These are phyloP conservation scores for Arctocebus calabarensis DNA, from an alignment of 2,797 vertebrate species.

Conservation along the genomic window DNA sequence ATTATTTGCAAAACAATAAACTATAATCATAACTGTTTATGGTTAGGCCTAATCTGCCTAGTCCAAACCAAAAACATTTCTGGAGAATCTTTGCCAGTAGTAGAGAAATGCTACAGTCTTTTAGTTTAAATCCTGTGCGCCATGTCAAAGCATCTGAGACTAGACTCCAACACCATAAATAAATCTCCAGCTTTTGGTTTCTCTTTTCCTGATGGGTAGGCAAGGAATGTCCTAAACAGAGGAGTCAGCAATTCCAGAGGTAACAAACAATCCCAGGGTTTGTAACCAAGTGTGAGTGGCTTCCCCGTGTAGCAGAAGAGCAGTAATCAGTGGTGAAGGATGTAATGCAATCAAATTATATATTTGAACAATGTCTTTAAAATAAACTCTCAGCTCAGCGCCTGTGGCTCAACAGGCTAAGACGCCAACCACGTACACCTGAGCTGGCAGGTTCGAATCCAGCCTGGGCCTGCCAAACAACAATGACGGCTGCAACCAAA, in stretches of 20 bases:
- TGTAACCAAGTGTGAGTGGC: background rate
- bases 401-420: too few species aligned
- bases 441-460: too few species aligned
- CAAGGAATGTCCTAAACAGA: background rate
- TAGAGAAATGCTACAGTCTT: background rate
- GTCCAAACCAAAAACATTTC: slow-evolving; percentile 12
- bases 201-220: background rate
- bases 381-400: background rate
- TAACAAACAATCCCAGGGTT: background rate
- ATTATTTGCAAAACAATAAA: slow-evolving; percentile 53
- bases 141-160: background rate
- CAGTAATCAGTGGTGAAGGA: background rate
- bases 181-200: background rate
- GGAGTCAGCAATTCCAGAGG: background rate
- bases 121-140: background rate
- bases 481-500: too few species aligned
- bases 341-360: background rate
- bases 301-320: background rate
- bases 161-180: background rate
- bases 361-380: background rate
- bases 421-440: too few species aligned
- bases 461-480: too few species aligned
- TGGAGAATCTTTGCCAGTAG: background rate
- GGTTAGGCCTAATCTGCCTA: background rate
- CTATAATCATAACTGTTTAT: background rate